These are phyloP conservation scores for Hybos culiciformis DNA, from an alignment of 2,888 invertebrate genomes.

Conservation along the genomic window DNA sequence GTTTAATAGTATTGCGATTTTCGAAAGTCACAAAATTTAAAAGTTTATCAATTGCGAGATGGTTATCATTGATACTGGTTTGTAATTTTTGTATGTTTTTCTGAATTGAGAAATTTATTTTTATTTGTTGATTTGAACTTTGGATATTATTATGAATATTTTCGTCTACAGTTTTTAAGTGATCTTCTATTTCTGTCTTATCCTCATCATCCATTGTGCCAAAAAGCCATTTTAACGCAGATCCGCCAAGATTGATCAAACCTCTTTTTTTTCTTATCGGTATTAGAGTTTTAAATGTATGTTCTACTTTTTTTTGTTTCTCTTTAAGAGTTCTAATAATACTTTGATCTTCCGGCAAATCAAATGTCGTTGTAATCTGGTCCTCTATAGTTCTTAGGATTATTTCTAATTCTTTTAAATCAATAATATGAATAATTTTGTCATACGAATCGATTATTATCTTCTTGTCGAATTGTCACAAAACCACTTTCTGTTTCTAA, in stretches of 20 bases:
- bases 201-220: slow-evolving; percentile 13
- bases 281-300: no score
- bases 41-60: no score
- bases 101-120: background rate
- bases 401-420: background rate
- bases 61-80: background rate
- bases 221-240: slow-evolving; percentile 10
- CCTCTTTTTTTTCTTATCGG: slow-evolving; percentile 9
- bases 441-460: background rate
- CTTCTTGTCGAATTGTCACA: background rate
- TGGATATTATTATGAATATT: slow-evolving; percentile 9
- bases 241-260: slow-evolving; percentile 10
- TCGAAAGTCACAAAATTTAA: background rate
- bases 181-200: slow-evolving; percentile 11
- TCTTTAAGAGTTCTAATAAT: no score
- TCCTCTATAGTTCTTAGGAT: no score
- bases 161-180: slow-evolving; percentile 6
- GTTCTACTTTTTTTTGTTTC: no score
- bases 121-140: background rate
- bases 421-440: background rate
- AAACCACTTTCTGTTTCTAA: background rate
- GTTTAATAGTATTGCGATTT: no score
- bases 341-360: no score
- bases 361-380: background rate
- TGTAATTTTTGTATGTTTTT: background rate